phyloP scores from a whole-genome alignment of 1,140 invertebrate species.

The Anadara kagoshimensis region DNA sequence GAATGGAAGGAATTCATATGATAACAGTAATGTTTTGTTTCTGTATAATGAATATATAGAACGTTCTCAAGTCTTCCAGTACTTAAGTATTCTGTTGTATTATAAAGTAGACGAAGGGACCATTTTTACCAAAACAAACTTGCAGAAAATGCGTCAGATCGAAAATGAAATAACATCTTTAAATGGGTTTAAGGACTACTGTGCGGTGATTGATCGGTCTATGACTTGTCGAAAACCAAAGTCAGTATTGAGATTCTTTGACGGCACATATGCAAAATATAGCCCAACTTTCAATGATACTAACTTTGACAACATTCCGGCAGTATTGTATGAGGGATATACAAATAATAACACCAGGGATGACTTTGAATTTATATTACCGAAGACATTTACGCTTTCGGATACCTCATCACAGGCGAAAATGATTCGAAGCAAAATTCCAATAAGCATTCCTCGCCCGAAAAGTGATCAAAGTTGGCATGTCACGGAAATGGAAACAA shows the following conservation, averaged over 20 bases:
- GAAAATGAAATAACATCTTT: conserved; percentile 33
- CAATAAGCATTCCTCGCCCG: conserved; percentile 19
- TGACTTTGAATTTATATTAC: conserved; percentile 31
- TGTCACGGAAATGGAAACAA: conserved; percentile 8
- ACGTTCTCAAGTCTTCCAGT: too few relatives aligned
- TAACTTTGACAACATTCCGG: conserved; percentile 39
- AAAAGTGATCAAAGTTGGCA: conserved; percentile 5
- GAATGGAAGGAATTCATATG: conserved; percentile 15
- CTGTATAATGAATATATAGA: conserved; percentile 1
- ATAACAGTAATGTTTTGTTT: neutral
- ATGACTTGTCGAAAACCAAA: conserved; percentile 26
- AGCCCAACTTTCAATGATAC: conserved; percentile 44
- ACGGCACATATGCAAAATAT: conserved; percentile 36
- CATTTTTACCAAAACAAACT: conserved; percentile 36
- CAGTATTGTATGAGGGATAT: conserved; percentile 37
- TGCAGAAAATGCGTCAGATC: conserved; percentile 37
- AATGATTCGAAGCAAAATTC: conserved; percentile 23
- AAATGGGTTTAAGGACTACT: conserved; percentile 30
- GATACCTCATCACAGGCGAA: neutral
- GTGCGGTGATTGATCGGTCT: conserved; percentile 21
- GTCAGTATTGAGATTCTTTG: conserved; percentile 48
- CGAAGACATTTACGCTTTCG: conserved; percentile 29
- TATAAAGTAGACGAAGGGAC: conserved; percentile 33
- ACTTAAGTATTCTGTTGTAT: conserved; percentile 1
- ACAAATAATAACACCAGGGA: conserved; percentile 28